Base-by-base conservation (phyloP, 2,888 invertebrate genomes). In the Ophioninae sp. region DNA sequence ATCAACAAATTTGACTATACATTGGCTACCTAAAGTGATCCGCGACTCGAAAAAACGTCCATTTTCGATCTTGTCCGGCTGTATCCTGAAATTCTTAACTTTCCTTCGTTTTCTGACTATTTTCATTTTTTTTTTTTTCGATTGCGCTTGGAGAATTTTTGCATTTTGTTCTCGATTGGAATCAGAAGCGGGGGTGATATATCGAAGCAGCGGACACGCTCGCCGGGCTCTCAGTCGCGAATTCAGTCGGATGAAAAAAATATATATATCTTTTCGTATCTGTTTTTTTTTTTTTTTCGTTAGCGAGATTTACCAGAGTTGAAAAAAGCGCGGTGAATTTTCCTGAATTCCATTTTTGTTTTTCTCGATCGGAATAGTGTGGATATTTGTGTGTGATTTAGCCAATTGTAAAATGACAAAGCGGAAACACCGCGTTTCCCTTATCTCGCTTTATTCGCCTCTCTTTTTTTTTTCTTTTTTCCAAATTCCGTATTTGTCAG, bases 1-100 rank as follows among this genome's bases (percentile, higher is more conserved):
- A 78, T 61, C 64, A 74, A 74, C 58, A 79, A 84, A 80, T 71
- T 82, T 72, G 81, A 85, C 69, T 77, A 82, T 83, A 85, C 59
- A 85, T 86, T 82, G 23, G 74, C 84, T 85, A 86, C 37, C 85
- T 85, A 86, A 79, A 61, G 75, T 71, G 75, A 81, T 84, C 84
- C 78, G 71, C 79, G 72, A 84, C 72, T 79, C 65, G 63, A 39
- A 20, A 56, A 6, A 37, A 73, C 64, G 56, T 69, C 17, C 10
- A n/a, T 20, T 69, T 22, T 68, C 71, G 58, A 61, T 72, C 41
- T 20, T 65, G 67, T 59, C 59, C 67, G 58, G 65, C 22, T 64
- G 8, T 22, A 44, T 67, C 67, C 58, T 44, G 9, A 17, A 51
- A 13, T 51, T 30, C 30, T 23, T 58, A 6, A 37, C 8, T 37